phyloP scores from a whole-genome alignment of 2,113 vertebrate species.

The Aepyceros melampus region DNA sequence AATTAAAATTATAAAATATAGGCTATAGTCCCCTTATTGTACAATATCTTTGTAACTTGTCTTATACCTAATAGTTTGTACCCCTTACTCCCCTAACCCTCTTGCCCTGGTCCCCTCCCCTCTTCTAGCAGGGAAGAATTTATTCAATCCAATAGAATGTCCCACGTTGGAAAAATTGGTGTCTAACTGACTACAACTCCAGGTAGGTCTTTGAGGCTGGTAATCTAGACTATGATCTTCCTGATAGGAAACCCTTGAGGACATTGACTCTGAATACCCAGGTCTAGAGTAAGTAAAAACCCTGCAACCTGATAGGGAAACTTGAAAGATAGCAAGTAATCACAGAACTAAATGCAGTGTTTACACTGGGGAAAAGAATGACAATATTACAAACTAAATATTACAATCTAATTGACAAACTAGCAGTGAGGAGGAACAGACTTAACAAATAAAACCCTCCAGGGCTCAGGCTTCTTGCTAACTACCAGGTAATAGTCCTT shows the following conservation, averaged over 20 bases:
- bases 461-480: neutral
- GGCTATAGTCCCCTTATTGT: neutral
- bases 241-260: neutral
- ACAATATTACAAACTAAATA: neutral
- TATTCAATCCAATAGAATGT: neutral
- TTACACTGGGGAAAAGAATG: neutral
- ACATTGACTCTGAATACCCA: neutral
- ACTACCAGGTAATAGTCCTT: neutral
- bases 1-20: neutral
- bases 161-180: neutral
- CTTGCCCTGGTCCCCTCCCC: neutral
- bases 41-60: neutral
- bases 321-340: slow-evolving; percentile 10
- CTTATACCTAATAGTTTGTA: neutral
- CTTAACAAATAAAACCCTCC: slow-evolving; percentile 3
- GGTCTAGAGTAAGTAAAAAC: neutral
- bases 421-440: neutral
- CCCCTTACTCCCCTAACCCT: neutral
- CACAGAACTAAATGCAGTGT: neutral
- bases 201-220: neutral
- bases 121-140: neutral
- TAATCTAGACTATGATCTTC: neutral
- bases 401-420: slow-evolving; percentile 10
- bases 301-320: neutral
- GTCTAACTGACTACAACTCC: neutral